Evolutionary conservation across 1,140 invertebrate species (phyloP), one percentile per base, ranked within the genome.

Genomic region (Paralvinella palmiformis): DNA sequence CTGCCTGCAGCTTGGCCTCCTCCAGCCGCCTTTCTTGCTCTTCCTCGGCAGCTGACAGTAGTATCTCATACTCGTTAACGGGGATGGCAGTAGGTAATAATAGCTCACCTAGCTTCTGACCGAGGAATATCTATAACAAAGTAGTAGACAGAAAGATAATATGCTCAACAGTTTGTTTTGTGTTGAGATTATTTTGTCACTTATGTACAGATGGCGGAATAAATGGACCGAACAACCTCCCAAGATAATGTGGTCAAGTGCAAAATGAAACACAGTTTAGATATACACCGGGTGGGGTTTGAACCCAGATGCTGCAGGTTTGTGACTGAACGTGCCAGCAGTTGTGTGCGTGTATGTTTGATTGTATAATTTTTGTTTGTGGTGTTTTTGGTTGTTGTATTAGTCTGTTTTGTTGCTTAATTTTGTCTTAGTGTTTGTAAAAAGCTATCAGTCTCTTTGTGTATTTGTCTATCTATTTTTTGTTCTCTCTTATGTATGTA

Each of bases 81-180:
- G 72, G 70, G 29, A 80, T 93, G 73, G 91, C 91, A 0, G 92
- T 92, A 10, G 94, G 95, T 68, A 98, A 93, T 13, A 94, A 91
- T n/a, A 92, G 85, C 72, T 96, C 95, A 2, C 96, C 96, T 78
- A 97, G 98, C 78, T 97, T 97, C 81, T 98, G 94, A 0, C 94
- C 94, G 1, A 97, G 81, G 74, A 98, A 94, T 27, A 94, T 91
- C 85, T 91, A 70, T 35, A 24, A 72, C 27, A n/a, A 57, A 45
- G 5, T 58, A 37, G 15, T 17, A 24, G 32, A 5, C 29, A 1
- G 22, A 35, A 7, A 5, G 22, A 22, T 17, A 35, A 6, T 58
- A 15, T 4, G 1, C 41, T 4, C n/a, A 36, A 17, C 31, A 3
- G 29, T 41, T n/a, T n/a, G n/a, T n/a, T n/a, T 6, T 24, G 13